phyloP scores from a whole-genome alignment of 2,888 invertebrate species.

The Linnaemya vulpina region DNA sequence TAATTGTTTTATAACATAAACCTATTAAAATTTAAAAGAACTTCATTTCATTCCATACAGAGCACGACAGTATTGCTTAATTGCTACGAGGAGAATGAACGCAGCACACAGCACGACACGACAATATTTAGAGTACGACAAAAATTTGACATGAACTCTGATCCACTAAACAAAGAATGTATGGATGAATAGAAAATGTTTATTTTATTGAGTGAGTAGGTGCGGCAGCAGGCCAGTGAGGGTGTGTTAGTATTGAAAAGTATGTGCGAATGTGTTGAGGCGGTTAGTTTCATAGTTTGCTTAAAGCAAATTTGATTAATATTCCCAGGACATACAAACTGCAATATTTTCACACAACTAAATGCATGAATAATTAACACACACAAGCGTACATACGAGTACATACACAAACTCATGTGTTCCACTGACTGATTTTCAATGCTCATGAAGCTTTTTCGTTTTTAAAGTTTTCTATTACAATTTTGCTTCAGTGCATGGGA shows the following conservation, averaged over 20 bases:
- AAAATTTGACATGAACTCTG: conserved; percentile 27
- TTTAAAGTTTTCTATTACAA: too few species aligned
- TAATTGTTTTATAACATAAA: conserved; percentile 67
- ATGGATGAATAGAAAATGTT: conserved; percentile 5
- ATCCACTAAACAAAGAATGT: conserved; percentile 24
- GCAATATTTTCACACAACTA: background rate
- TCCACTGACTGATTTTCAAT: too few species aligned
- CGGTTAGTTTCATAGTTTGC: background rate
- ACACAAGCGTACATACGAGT: background rate
- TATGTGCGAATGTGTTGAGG: conserved; percentile 5
- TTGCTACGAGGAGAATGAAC: conserved; percentile 39
- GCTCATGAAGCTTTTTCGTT: too few species aligned
- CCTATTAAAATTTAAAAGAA: conserved; percentile 64
- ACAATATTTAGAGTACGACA: background rate
- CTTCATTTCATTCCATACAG: conserved; percentile 47
- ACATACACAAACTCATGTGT: too few species aligned
- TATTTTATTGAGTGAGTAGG: background rate
- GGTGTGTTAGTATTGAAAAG: background rate
- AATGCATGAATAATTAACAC: conserved; percentile 16
- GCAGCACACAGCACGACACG: conserved; percentile 39
- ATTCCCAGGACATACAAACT: conserved; percentile 34
- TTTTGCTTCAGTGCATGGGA: too few species aligned
- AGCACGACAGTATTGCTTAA: conserved; percentile 58
- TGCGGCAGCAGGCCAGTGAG: background rate
- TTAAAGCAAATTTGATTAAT: conserved; percentile 58